phyloP scores from a whole-genome alignment of 2,113 vertebrate species.

The Hemiscyllium ocellatum region DNA sequence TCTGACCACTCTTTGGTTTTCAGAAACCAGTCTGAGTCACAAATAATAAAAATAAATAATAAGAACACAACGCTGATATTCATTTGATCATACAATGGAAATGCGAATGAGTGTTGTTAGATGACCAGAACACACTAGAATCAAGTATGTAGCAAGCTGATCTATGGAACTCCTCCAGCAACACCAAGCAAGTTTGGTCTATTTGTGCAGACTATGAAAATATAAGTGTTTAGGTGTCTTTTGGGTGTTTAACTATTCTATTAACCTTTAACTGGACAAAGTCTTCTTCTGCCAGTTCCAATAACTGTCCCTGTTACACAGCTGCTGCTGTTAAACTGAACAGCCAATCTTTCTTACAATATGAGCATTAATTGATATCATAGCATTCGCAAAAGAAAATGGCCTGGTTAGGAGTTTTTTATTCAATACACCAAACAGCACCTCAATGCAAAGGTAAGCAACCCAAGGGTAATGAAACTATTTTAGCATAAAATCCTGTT shows the following conservation, averaged over 20 bases:
- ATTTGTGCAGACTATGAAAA: background rate
- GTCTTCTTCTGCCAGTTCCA: background rate
- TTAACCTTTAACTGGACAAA: background rate
- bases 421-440: background rate
- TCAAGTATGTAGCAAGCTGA: background rate
- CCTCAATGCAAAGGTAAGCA: background rate
- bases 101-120: background rate
- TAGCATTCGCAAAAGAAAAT: background rate
- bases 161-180: background rate
- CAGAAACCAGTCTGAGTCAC: background rate
- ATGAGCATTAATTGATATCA: background rate
- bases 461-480: background rate
- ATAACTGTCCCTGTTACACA: background rate
- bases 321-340: background rate
- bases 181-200: background rate
- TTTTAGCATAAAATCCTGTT: background rate
- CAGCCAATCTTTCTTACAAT: background rate
- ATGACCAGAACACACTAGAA: background rate
- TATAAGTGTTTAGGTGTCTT: background rate
- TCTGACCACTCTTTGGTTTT: too few relatives aligned
- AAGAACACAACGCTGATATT: background rate
- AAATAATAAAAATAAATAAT: background rate
- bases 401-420: background rate
- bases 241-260: background rate
- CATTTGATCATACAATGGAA: background rate